These are phyloP conservation scores for Ardeotis arabs DNA, from an alignment of 2,113 vertebrate species.

Conservation along the genomic window DNA sequence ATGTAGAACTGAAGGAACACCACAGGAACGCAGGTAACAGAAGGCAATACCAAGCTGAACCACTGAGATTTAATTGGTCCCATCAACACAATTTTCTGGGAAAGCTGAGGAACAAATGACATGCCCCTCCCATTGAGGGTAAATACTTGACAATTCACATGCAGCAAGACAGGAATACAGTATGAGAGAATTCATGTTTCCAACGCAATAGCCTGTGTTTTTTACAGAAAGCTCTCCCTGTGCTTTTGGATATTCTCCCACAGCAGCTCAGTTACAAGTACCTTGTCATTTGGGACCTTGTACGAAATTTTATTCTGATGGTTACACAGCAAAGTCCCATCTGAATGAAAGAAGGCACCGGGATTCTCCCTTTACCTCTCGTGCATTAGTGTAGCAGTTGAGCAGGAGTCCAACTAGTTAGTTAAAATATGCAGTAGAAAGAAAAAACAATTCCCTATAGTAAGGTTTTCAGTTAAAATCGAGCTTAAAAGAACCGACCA, in stretches of 20 bases:
- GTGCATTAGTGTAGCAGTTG: neutral
- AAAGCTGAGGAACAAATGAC: neutral
- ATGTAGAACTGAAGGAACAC: neutral
- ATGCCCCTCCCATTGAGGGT: fast-evolving
- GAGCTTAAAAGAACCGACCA: neutral
- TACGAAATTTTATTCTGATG: neutral
- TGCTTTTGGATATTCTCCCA: neutral
- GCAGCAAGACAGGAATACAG: neutral
- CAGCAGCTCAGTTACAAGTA: neutral
- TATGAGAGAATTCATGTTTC: neutral
- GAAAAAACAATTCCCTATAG: neutral
- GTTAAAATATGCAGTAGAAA: neutral
- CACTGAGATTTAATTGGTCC: neutral
- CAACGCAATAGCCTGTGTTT: neutral
- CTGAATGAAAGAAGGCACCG: neutral
- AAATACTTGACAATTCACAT: neutral
- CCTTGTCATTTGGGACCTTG: neutral
- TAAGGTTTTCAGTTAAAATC: neutral
- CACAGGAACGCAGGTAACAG: neutral
- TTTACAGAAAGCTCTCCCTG: neutral
- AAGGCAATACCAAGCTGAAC: neutral
- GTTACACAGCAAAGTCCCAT: neutral
- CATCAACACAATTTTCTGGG: neutral
- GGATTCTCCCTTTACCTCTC: neutral
- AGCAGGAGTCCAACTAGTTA: neutral